Conservation (phyloP, 2,797 vertebrate species). For the Enteromius mattozi region DNA sequence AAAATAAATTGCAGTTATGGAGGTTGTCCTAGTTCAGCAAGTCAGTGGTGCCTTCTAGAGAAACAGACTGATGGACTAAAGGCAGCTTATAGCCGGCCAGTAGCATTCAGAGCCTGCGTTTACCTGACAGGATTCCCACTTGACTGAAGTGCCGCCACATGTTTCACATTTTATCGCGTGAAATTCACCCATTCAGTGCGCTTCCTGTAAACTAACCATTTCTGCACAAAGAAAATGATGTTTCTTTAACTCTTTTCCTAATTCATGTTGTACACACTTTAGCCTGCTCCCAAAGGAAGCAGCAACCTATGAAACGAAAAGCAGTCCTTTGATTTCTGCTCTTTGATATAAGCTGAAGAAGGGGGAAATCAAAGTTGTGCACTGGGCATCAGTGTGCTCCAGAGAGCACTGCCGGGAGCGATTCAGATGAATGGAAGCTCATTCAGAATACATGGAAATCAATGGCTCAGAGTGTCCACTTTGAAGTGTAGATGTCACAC, state of each 20-base stretch:
- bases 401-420: neutral
- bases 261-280: neutral
- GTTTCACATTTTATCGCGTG: neutral
- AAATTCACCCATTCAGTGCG: neutral
- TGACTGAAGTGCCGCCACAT: neutral
- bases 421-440: constrained; percentile 7
- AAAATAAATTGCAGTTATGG: neutral
- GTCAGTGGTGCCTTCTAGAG: no score
- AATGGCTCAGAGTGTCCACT: constrained; percentile 19
- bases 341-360: constrained; percentile 46
- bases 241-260: constrained; percentile 7
- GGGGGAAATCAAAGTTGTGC: constrained; percentile 42
- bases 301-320: constrained; percentile 46
- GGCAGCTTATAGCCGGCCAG: neutral
- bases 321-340: constrained; percentile 33
- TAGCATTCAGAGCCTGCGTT: neutral
- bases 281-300: neutral
- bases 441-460: constrained; percentile 33
- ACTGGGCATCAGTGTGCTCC: constrained; percentile 24
- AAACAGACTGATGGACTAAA: neutral
- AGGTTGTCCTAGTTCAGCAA: neutral
- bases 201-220: constrained; percentile 12
- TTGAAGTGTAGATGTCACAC: constrained; percentile 47
- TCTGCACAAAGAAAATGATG: neutral
- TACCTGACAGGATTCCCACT: neutral